Evolutionary conservation across 2,113 vertebrate genomes (phyloP), one percentile per base, ranked within the genome.

Genomic region (Tenrec ecaudatus): DNA sequence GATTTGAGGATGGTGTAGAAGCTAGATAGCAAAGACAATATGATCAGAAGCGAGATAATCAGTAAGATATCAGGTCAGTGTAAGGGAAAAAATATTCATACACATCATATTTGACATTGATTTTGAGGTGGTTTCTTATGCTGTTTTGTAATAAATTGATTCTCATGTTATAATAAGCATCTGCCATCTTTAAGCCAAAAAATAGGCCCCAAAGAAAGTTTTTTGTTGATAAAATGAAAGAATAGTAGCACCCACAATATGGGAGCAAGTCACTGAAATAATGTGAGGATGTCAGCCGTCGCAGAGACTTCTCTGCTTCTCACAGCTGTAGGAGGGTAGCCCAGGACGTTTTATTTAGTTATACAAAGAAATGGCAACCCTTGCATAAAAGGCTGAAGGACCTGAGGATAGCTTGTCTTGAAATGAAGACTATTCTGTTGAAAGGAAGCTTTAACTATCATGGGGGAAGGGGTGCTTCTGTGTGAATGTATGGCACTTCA

Each of bases 341-440:
- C 20, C 9, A 7, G 66, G 64, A 43, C 58, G 43, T 91, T 87
- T 91, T 81, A 71, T 82, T 87, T 92, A 75, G 7, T 80, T 89
- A 64, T 64, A 73, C 31, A 92, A 86, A 82, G 58, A 92, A 78
- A 82, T 79, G 29, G 43, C 36, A 83, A 27, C 4, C 8, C 22
- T 91, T 29, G 38, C 91, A 64, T 66, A 31, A 86, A 84, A 82
- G 71, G 36, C 57, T 90, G 79, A 57, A 92, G 82, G 76, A 90
- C 47, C 47, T 2, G 38, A 82, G 40, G 47, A 58, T 33, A 62
- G 58, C 29, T 71, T 57, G 38, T 62, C 58, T 66, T 85, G 75
- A 84, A 85, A 88, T 33, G 68, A 69, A 91, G 68, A 29, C 31
- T 58, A 36, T 14, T 57, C 68, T 77, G 66, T 90, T 87, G 66